Base-by-base conservation (phyloP, 2,113 vertebrate genomes). In the Edolisoma coerulescens region DNA sequence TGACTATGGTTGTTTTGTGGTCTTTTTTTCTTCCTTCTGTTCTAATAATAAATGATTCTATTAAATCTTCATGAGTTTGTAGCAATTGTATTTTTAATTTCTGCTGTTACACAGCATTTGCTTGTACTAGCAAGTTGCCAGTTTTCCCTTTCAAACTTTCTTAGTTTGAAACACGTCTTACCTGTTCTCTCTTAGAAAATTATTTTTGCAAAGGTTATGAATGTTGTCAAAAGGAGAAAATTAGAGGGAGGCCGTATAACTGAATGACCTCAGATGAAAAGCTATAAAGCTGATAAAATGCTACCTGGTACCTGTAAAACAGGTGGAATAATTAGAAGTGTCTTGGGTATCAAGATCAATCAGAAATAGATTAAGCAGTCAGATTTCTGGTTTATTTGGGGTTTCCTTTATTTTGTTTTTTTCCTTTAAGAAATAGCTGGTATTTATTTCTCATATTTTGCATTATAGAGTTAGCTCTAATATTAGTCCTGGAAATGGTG, bases 1-100 rank as follows among this genome's bases (percentile, higher is more conserved):
- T 93, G 71, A 67, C 27, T 77, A 3, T 32, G 13, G 10, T 21
- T 69, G 18, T 45, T 93, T 87, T 65, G 32, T 78, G 32, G 7
- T n/a, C 9, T 14, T 47, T 30, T 47, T 50, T 22, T 1, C 2
- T 3, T 11, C 3, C 3, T n/a, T 32, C 32, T 41, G 6, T 57
- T 88, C 42, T 68, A 47, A 30, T 74, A 60, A 53, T 64, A 91
- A 83, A 68, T 68, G 14, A 63, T 45, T 81, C 22, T 57, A 74
- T 80, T 73, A 70, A 70, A 93, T 53, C 63, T 89, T 80, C 23
- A 47, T 16, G 27, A 60, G 30, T 93, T 91, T 93, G 47, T 87
- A 78, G 39, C 17, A 82, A 17, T 71, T 60, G 8, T 81, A 35
- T 69, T 61, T 32, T 65, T 95, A 71, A 92, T 82, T 89, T 90